These are phyloP conservation scores for Himalopsyche phryganea DNA, from an alignment of 1,140 invertebrate genomes.

Conservation along the genomic window DNA sequence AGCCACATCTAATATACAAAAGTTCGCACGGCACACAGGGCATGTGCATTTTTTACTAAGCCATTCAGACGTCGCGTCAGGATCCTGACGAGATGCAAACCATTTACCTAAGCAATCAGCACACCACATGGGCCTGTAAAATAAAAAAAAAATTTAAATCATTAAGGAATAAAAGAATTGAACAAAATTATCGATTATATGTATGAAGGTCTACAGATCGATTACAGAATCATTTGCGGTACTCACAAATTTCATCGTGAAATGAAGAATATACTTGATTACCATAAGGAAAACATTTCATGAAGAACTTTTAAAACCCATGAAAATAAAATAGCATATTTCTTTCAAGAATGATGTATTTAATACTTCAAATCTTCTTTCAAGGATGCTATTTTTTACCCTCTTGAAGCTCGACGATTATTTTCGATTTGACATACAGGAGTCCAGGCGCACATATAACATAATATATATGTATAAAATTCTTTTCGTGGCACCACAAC, in stretches of 20 bases:
- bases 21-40: conserved; percentile 80
- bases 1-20: conserved; percentile 82
- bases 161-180: not conserved
- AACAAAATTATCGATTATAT: not conserved
- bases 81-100: conserved; percentile 82
- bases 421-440: no score
- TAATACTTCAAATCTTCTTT: no score
- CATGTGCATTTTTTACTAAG: conserved; percentile 81
- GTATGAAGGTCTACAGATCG: not conserved
- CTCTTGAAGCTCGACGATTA: no score
- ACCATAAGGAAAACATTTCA: conserved; percentile 3
- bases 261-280: not conserved
- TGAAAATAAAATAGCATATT: not conserved
- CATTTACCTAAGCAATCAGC: conserved; percentile 81
- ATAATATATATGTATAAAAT: no score
- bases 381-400: no score
- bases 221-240: not conserved
- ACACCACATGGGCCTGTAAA: conserved; percentile 87
- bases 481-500: no score
- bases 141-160: no score
- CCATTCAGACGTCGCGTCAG: conserved; percentile 72
- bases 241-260: not conserved
- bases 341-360: no score
- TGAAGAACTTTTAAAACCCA: not conserved
- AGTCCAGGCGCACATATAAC: no score